phyloP scores from a whole-genome alignment of 2,888 invertebrate species.

The Creontiades dilutus region DNA sequence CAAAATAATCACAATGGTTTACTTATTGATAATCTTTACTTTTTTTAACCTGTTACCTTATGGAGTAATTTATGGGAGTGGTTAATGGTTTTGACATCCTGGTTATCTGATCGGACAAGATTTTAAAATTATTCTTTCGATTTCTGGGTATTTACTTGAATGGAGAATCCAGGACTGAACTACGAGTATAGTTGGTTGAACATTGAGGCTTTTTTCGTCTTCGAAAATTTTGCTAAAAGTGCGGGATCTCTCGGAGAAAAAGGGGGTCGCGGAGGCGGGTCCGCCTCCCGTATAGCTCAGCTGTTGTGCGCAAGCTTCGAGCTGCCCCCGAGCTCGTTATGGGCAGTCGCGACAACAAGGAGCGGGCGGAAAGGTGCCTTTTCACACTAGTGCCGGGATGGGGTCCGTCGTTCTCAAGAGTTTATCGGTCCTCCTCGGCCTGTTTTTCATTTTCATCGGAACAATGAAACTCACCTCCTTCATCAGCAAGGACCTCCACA shows the following conservation, averaged over 20 bases:
- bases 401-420: slow-evolving; percentile 92
- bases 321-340: slow-evolving; percentile 41
- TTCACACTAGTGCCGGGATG: slow-evolving; percentile 78
- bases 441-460: slow-evolving; percentile 97
- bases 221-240: not conserved
- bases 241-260: not conserved
- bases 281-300: not conserved
- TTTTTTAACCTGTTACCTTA: too few species aligned
- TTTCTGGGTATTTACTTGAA: too few species aligned
- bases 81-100: too few species aligned
- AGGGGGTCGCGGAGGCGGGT: not conserved
- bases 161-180: too few species aligned
- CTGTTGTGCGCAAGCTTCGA: not conserved
- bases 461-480: slow-evolving; percentile 94
- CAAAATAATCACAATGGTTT: too few species aligned
- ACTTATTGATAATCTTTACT: too few species aligned
- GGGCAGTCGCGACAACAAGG: slow-evolving; percentile 52
- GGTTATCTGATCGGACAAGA: too few species aligned
- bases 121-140: too few species aligned
- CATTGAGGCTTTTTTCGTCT: not conserved
- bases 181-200: too few species aligned
- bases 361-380: not conserved
- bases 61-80: too few species aligned
- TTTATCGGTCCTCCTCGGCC: slow-evolving; percentile 92
- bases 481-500: slow-evolving; percentile 96